phyloP scores from a whole-genome alignment of 2,797 vertebrate species.

The Potorous gilbertii region DNA sequence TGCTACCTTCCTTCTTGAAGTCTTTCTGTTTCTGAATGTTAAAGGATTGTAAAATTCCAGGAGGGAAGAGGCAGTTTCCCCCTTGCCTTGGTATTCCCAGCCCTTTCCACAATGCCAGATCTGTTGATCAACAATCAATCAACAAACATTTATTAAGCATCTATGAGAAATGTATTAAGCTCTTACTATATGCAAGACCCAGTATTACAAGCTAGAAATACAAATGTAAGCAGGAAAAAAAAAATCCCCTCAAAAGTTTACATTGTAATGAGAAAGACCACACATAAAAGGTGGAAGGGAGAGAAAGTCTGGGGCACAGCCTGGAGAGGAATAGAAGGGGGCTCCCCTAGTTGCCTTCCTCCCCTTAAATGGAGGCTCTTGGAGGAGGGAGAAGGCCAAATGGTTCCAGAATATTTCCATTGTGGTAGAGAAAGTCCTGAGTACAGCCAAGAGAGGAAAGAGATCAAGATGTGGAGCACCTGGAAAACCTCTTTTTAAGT shows the following conservation, averaged over 20 bases:
- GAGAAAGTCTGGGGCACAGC: background rate
- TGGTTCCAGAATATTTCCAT: no score
- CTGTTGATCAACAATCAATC: background rate
- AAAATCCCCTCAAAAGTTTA: background rate
- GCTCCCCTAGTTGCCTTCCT: background rate
- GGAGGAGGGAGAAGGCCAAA: no score
- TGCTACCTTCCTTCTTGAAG: no score
- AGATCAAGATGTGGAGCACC: no score
- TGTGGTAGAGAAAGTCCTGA: no score
- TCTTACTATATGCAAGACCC: background rate
- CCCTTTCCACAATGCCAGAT: background rate
- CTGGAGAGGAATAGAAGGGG: background rate
- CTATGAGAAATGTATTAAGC: background rate
- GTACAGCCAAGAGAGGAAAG: background rate
- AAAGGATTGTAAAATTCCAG: background rate
- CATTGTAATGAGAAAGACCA: background rate
- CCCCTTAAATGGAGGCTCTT: background rate
- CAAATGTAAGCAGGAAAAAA: background rate
- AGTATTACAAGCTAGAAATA: background rate
- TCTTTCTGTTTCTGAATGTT: no score
- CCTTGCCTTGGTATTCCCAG: no score
- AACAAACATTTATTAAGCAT: background rate
- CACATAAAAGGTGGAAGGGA: background rate
- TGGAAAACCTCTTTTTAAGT: no score
- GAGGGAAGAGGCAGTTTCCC: background rate